Evolutionary conservation across 2,888 invertebrate species (phyloP), one percentile per base, ranked within the genome.

Genomic region (Acrobasis consociella): DNA sequence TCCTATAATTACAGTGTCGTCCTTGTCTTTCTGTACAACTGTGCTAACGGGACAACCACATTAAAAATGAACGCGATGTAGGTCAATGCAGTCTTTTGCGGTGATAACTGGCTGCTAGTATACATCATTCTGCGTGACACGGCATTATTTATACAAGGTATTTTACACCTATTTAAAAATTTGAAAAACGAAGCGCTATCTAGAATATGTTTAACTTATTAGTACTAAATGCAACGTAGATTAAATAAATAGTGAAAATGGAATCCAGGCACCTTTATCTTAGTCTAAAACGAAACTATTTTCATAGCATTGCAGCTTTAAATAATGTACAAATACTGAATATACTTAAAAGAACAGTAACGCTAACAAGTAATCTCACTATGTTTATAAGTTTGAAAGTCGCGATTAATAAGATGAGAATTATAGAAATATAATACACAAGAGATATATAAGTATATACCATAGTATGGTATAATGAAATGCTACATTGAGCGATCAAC

Each of bases 211-310:
- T 53, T 67, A 72, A 75, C 66, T 72, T 70, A 75, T 69, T 58
- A 69, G 58, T 76, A 80, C 71, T 80, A 82, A 80, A 80, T 77
- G 76, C 76, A 74, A 66, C 60, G 69, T 73, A 69, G 67, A 71
- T 72, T 63, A 63, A 76, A 68, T 68, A 72, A 76, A 72, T 60
- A 66, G 64, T 56, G 37, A 72, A 84, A 76, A 67, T 72, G 72
- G 73, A 80, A 77, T 82, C 81, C 76, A 89, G 89, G 89, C 90
- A 90, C 89, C 83, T 69, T 87, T 83, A 76, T 84, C 86, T 88
- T 88, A 90, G 80, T 77, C 86, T 88, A 87, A 81, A 74, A 80
- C 37, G 38, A 62, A 55, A 15, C 37, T 38, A 49, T 56, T 11
- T 53, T 46, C 17, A 42, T 56, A 56, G 42, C 56, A 42, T 17